Evolutionary conservation across 2,113 vertebrate species (phyloP).

Genomic region (Nematolebias whitei): DNA sequence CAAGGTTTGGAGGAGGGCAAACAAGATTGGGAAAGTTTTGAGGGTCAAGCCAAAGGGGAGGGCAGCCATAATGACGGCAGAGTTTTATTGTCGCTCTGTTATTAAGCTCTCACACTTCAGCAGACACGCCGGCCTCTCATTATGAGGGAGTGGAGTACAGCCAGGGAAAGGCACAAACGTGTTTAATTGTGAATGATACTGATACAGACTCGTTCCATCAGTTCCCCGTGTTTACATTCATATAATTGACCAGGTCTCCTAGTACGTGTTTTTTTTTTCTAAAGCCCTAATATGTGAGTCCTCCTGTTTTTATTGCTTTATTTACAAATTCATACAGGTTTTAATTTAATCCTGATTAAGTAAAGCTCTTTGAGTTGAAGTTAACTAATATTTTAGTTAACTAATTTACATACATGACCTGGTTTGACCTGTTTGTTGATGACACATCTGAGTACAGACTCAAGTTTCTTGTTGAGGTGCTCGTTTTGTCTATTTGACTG

Average conservation of each 20-base stretch:
- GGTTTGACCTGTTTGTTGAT: too few relatives aligned
- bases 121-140: conserved; percentile 30
- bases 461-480: too few relatives aligned
- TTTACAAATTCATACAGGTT: conserved; percentile 32
- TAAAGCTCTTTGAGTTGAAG: conserved; percentile 23
- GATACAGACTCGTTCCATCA: conserved; percentile 38
- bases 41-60: conserved; percentile 29
- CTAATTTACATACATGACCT: too few relatives aligned
- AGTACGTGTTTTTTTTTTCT: too few relatives aligned
- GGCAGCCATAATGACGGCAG: conserved; percentile 42
- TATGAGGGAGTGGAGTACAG: conserved; percentile 35
- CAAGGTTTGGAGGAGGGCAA: conserved; percentile 23
- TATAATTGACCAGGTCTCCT: background rate
- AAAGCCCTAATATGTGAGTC: background rate
- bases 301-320: conserved; percentile 29
- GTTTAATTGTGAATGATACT: conserved; percentile 63
- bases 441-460: too few relatives aligned
- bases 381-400: too few relatives aligned
- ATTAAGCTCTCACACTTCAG: conserved; percentile 55
- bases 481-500: too few relatives aligned
- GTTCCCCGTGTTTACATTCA: conserved; percentile 25
- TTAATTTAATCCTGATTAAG: conserved; percentile 17
- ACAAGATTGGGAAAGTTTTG: conserved; percentile 2
- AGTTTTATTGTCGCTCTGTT: conserved; percentile 56
- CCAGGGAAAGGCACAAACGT: conserved; percentile 38